A percentile compares a stretch with the other conserved stretches of the same genome.
phyloP scores from a whole-genome alignment of 2,113 vertebrate species.

The Corynorhinus townsendii region DNA sequence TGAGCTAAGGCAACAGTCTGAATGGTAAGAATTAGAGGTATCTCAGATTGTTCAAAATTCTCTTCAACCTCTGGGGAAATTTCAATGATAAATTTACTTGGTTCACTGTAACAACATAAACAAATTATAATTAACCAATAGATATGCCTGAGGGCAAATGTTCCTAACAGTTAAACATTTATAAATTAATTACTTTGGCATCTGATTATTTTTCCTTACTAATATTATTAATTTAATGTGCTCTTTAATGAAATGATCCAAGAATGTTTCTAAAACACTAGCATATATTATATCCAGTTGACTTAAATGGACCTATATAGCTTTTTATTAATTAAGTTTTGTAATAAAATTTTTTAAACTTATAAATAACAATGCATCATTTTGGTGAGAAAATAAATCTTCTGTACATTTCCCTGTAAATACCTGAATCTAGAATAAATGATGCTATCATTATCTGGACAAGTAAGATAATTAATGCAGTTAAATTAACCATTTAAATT shows the following conservation, averaged over 20 bases:
- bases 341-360: neutral
- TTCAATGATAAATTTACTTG: neutral
- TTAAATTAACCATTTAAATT: slow-evolving; percentile 56
- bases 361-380: neutral
- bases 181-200: slow-evolving; percentile 48
- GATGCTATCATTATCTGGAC: neutral
- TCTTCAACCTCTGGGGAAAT: slow-evolving; percentile 44
- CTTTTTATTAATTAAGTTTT: slow-evolving; percentile 26
- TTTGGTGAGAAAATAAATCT: neutral
- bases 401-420: slow-evolving; percentile 3
- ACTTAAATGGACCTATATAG: slow-evolving; percentile 17
- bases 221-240: slow-evolving; percentile 33
- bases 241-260: slow-evolving; percentile 32
- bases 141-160: neutral
- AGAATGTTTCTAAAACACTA: neutral
- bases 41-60: neutral
- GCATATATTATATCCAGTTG: slow-evolving; percentile 18
- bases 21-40: slow-evolving; percentile 84
- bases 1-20: slow-evolving; percentile 90
- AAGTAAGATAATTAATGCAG: slow-evolving; percentile 66
- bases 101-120: neutral
- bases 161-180: slow-evolving; percentile 52
- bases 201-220: neutral
- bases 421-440: slow-evolving; percentile 26
- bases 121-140: slow-evolving; percentile 8